Percentiles rank a stretch among this genome's conserved stretches.
Evolutionary conservation across 2,888 invertebrate genomes (phyloP).

Genomic region (Deroplatys truncata): DNA sequence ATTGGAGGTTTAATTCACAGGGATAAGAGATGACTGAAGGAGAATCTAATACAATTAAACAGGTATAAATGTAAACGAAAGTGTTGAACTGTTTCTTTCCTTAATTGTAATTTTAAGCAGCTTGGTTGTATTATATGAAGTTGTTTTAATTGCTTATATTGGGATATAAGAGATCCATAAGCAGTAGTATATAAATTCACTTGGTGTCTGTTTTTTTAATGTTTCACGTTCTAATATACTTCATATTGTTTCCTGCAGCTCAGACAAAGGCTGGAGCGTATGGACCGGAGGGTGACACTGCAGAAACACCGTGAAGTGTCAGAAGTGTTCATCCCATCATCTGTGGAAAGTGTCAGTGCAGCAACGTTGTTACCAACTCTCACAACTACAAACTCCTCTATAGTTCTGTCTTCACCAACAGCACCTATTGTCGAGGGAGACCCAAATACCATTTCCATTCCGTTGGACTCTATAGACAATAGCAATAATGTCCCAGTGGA

Average conservation of each 20-base stretch:
- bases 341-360: constrained; percentile 10
- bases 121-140: too few species aligned
- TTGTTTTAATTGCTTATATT: too few species aligned
- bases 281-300: constrained; percentile 57
- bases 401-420: neutral
- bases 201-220: too few species aligned
- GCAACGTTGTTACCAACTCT: neutral
- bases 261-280: constrained; percentile 60
- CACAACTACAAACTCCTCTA: neutral
- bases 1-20: too few species aligned
- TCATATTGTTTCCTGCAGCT: constrained; percentile 48
- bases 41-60: too few species aligned
- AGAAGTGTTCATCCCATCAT: constrained; percentile 12
- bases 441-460: neutral
- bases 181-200: too few species aligned
- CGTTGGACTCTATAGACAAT: constrained; percentile 6
- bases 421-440: constrained; percentile 1
- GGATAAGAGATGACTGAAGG: too few species aligned
- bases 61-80: too few species aligned
- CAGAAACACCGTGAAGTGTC: constrained; percentile 41
- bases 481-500: neutral
- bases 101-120: too few species aligned
- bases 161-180: too few species aligned
- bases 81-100: too few species aligned
- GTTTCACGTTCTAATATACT: neutral